Evolutionary conservation across 2,888 invertebrate genomes (phyloP), one percentile per base, ranked within the genome.

Genomic region (Syrista parreyssii): DNA sequence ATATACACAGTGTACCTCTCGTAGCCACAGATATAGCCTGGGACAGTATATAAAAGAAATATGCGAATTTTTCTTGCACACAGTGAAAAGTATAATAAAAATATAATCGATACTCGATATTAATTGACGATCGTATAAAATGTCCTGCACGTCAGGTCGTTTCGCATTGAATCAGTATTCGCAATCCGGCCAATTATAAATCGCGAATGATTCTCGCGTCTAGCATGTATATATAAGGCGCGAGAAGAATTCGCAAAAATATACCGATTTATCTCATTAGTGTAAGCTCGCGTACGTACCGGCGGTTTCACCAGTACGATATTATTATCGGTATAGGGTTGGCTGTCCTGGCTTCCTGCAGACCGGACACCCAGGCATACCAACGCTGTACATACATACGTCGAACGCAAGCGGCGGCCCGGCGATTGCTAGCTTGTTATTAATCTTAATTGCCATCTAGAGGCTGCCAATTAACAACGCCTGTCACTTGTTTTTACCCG

Each of bases 401-500:
- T 71, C 71, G 71, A 71, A 71, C 71, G 6, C 4, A 80, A 78
- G 82, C 81, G 82, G 81, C 81, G 82, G 80, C 83, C 86, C 32
- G 82, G 82, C 85, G 84, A 88, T 87, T 82, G 81, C 84, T 82
- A 82, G 85, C 87, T 89, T 87, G 89, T 89, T 89, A 90, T 90
- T 90, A 89, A 90, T 90, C 90, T 90, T 90, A 90, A 90, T 90
- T 89, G 89, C 88, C 87, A 89, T 89, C 89, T 87, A 85, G 85
- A 87, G 86, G 83, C 85, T 87, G 88, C 88, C 89, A 90, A 90
- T 90, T 90, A 89, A 89, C 88, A 89, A 89, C 88, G 88, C 87
- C 88, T 88, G 89, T 90, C 89, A 88, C 85, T 89, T 85, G 86
- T 83, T 87, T 88, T 87, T 87, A 84, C 83, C 82, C 84, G 81